Conservation (phyloP, 1,140 invertebrate species). For the Psix sp. region DNA sequence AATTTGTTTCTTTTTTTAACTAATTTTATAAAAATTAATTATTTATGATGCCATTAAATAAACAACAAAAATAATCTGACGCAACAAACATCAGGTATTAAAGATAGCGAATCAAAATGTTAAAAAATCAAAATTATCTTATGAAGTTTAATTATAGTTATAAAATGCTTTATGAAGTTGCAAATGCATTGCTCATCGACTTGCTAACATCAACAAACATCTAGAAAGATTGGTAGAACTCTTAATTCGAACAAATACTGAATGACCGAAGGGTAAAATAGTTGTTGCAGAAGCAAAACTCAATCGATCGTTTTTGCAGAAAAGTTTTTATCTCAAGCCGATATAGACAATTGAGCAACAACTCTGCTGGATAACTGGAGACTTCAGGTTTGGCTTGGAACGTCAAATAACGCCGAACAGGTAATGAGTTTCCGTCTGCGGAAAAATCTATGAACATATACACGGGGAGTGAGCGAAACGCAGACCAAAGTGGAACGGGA, state of each 20-base stretch:
- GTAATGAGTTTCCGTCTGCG: conserved; percentile 70
- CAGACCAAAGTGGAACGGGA: conserved; percentile 53
- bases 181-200: conserved; percentile 13
- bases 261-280: conserved; percentile 2
- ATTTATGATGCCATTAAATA: too few relatives aligned
- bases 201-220: conserved; percentile 24
- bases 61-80: too few relatives aligned
- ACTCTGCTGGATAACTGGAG: conserved; percentile 24
- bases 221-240: conserved; percentile 15
- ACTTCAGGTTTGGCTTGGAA: conserved; percentile 47
- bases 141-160: conserved; percentile 49
- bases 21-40: too few relatives aligned
- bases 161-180: conserved; percentile 35
- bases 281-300: conserved; percentile 8
- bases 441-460: conserved; percentile 53
- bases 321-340: background rate
- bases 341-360: conserved; percentile 40
- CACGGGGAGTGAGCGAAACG: conserved; percentile 36
- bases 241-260: background rate
- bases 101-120: conserved; percentile 2
- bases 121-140: conserved; percentile 23
- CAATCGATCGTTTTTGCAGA: too few relatives aligned
- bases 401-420: conserved; percentile 61
- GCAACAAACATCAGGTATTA: too few relatives aligned
- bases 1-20: too few relatives aligned